phyloP scores from a whole-genome alignment of 1,140 invertebrate species.

The Drosophila repleta region DNA sequence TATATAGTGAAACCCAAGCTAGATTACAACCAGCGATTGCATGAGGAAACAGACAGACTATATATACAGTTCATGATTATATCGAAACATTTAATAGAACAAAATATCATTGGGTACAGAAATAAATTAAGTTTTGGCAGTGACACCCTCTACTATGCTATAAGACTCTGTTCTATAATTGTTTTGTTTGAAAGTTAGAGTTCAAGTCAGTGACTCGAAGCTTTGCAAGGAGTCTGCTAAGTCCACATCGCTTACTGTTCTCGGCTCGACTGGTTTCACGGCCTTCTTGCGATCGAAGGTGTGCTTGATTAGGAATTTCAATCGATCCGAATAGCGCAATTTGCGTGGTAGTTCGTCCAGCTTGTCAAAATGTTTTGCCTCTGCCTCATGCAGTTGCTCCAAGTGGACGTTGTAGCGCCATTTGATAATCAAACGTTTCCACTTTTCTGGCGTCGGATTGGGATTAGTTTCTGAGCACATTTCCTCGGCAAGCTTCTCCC shows the following conservation, averaged over 20 bases:
- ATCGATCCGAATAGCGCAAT: conserved; percentile 32
- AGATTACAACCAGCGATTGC: too few relatives aligned
- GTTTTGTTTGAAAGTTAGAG: too few relatives aligned
- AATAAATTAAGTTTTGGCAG: too few relatives aligned
- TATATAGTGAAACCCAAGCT: too few relatives aligned
- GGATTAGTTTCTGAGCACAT: conserved; percentile 28
- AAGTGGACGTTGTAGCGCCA: conserved; percentile 55
- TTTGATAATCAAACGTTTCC: conserved; percentile 49
- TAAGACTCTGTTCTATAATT: too few relatives aligned
- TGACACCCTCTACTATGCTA: too few relatives aligned
- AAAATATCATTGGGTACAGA: too few relatives aligned
- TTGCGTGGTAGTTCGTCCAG: neutral
- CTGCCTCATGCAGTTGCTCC: conserved; percentile 25
- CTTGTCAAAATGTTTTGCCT: conserved; percentile 17
- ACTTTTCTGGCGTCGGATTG: conserved; percentile 30
- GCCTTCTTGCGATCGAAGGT: conserved; percentile 39
- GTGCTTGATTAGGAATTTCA: conserved; percentile 46
- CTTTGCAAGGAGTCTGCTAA: too few relatives aligned
- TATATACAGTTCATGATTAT: too few relatives aligned
- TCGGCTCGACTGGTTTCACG: neutral
- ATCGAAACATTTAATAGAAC: too few relatives aligned
- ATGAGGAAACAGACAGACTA: too few relatives aligned
- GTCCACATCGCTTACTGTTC: conserved; percentile 12
- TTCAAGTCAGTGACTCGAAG: too few relatives aligned
- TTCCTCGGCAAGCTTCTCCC: conserved; percentile 52